Evolutionary conservation across 2,797 vertebrate species (phyloP).

Genomic region (Sternarchorhynchus goeldii): DNA sequence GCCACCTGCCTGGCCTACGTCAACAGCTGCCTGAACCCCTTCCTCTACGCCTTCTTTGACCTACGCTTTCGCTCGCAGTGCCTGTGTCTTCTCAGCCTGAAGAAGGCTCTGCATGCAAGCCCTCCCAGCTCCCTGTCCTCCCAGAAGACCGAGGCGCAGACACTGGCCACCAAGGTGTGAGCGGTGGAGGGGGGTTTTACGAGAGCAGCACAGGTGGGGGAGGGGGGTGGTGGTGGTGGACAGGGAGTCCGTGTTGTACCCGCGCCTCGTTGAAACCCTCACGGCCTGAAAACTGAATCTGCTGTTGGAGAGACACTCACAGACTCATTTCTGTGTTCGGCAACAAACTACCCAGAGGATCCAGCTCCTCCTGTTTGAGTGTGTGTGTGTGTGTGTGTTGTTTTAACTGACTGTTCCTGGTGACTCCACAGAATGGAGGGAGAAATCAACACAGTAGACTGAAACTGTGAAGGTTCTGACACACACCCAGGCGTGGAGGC

Average conservation of each 20-base stretch:
- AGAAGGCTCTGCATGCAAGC: conserved; percentile 73
- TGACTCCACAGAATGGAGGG: conserved; percentile 43
- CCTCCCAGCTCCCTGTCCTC: conserved; percentile 78
- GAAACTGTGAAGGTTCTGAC: background rate
- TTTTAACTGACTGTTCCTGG: conserved; percentile 36
- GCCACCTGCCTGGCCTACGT: conserved; percentile 87
- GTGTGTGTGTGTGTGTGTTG: conserved; percentile 17
- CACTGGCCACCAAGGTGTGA: conserved; percentile 83
- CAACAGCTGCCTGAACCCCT: conserved; percentile 91
- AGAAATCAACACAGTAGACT: background rate
- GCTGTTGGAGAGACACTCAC: conserved; percentile 33
- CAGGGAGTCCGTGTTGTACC: no score
- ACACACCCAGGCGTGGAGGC: conserved; percentile 1
- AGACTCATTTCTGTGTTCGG: conserved; percentile 40
- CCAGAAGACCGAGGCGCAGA: conserved; percentile 83
- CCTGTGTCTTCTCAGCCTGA: conserved; percentile 80
- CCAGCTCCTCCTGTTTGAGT: conserved; percentile 42
- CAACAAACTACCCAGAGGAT: conserved; percentile 42
- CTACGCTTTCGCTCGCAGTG: conserved; percentile 83
- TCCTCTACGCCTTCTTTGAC: conserved; percentile 90
- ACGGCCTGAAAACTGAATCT: conserved; percentile 59
- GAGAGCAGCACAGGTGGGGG: no score
- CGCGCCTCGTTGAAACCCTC: conserved; percentile 28
- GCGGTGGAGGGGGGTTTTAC: conserved; percentile 17
- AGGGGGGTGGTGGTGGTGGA: no score